Percentiles rank a stretch among this genome's conserved stretches.
phyloP scores from a whole-genome alignment of 2,888 invertebrate species.

The Xylota segnis region DNA sequence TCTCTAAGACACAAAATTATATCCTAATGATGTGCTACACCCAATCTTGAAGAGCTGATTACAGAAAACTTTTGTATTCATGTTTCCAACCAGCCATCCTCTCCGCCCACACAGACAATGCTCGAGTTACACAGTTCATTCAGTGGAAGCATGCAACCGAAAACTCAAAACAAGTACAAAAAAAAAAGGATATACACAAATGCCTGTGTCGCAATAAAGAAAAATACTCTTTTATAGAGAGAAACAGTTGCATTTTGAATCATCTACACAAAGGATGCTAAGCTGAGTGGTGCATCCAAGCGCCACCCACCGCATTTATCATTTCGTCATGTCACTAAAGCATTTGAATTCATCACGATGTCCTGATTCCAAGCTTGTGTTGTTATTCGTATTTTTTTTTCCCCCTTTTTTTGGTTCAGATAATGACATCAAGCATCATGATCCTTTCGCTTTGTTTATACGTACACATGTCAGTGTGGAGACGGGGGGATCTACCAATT shows the following conservation, averaged over 20 bases:
- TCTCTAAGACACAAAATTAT: slow-evolving; percentile 49
- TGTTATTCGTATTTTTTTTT: neutral
- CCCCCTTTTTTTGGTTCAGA: slow-evolving; percentile 11
- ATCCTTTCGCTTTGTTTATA: slow-evolving; percentile 19
- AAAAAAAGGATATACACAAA: slow-evolving; percentile 2
- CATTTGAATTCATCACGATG: slow-evolving; percentile 48
- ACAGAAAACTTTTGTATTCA: slow-evolving; percentile 34
- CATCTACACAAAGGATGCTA: slow-evolving; percentile 30
- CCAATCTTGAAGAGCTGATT: slow-evolving; percentile 66
- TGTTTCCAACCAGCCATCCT: neutral
- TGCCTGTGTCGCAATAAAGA: slow-evolving; percentile 37
- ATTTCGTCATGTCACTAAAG: slow-evolving; percentile 26
- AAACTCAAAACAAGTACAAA: slow-evolving; percentile 24
- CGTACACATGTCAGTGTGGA: no score
- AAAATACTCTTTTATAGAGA: slow-evolving; percentile 2
- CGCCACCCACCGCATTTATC: slow-evolving; percentile 22
- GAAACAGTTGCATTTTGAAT: slow-evolving; percentile 25
- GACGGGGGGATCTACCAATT: neutral
- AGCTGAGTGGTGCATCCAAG: slow-evolving; percentile 19
- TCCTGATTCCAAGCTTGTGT: slow-evolving; percentile 29
- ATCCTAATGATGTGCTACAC: slow-evolving; percentile 65
- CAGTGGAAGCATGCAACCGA: slow-evolving; percentile 54
- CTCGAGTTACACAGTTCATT: slow-evolving; percentile 44
- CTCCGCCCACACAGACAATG: slow-evolving; percentile 20
- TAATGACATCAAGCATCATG: slow-evolving; percentile 30